phyloP scores from a whole-genome alignment of 2,113 vertebrate genomes.

The Engystomops pustulosus region DNA sequence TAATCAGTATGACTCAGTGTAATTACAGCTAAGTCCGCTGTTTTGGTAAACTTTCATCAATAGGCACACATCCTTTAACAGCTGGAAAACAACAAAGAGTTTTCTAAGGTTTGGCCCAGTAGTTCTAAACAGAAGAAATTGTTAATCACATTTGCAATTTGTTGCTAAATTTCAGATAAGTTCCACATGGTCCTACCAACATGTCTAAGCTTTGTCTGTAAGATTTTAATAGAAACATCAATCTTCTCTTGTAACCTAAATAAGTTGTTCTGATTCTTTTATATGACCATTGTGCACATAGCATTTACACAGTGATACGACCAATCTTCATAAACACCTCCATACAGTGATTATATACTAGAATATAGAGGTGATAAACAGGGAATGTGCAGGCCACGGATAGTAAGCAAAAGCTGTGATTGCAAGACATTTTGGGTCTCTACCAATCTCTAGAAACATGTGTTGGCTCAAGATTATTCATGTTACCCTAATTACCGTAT shows the following conservation, averaged over 20 bases:
- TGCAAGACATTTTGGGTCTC: too few species aligned
- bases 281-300: too few species aligned
- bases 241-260: background rate
- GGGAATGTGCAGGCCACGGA: too few species aligned
- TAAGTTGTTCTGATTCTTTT: too few species aligned
- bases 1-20: constrained; percentile 34
- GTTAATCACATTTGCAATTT: constrained; percentile 38
- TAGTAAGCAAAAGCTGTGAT: too few species aligned
- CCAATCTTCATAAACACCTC: too few species aligned
- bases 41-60: constrained; percentile 25
- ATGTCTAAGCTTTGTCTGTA: background rate
- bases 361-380: too few species aligned
- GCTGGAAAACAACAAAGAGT: constrained; percentile 41
- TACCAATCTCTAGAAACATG: too few species aligned
- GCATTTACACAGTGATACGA: too few species aligned
- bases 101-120: constrained; percentile 26
- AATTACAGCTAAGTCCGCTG: constrained; percentile 33
- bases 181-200: constrained; percentile 17
- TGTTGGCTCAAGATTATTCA: too few species aligned
- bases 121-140: constrained; percentile 45
- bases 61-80: constrained; percentile 36
- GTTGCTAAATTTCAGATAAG: constrained; percentile 12
- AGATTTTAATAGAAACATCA: background rate
- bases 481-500: too few species aligned
- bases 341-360: too few species aligned